Conservation (phyloP, 2,113 vertebrate genomes). For the Laterallus jamaicensis region DNA sequence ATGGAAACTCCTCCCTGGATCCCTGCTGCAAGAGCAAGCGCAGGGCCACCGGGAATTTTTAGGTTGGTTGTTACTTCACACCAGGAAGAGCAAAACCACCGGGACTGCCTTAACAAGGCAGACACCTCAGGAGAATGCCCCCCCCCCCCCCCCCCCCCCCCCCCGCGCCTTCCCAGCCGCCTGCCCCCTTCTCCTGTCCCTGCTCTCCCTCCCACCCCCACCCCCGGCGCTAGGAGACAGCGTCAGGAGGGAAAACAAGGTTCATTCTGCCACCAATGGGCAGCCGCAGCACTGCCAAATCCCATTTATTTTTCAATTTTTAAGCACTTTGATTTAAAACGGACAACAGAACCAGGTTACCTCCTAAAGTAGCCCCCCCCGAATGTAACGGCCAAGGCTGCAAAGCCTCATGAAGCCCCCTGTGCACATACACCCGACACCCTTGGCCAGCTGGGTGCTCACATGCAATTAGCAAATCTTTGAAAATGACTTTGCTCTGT, state of each 20-base stretch:
- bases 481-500: background rate
- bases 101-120: fast-evolving
- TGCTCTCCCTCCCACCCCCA: no score
- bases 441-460: fast-evolving
- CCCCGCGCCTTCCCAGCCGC: background rate
- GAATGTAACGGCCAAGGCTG: background rate
- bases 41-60: background rate
- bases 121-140: fast-evolving
- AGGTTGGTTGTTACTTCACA: background rate
- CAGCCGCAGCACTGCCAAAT: background rate
- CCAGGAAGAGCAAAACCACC: fast-evolving
- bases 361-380: background rate
- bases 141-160: no score
- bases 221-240: background rate
- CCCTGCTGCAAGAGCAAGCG: background rate
- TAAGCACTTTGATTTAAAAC: background rate
- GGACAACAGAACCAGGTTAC: background rate
- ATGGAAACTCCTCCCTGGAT: background rate
- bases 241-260: fast-evolving
- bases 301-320: fast-evolving
- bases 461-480: background rate
- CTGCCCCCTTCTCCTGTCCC: background rate
- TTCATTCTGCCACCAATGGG: conserved; percentile 6
- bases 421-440: no score
- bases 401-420: fast-evolving